Base-by-base conservation (phyloP, 2,113 vertebrate genomes). In the Pituophis catenifer region DNA sequence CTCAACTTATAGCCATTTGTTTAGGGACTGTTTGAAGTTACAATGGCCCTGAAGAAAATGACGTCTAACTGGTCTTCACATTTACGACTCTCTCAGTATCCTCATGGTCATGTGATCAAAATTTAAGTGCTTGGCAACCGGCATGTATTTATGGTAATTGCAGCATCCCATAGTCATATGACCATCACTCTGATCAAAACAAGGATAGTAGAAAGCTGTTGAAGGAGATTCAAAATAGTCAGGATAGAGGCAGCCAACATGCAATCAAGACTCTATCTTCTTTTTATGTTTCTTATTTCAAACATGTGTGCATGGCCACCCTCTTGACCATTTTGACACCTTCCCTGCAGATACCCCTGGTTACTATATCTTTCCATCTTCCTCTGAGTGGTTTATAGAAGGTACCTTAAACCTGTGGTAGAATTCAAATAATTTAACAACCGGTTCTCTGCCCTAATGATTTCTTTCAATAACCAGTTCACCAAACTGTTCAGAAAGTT, bases 241-340 rank as follows among this genome's bases (percentile, higher is more conserved):
- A 33, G 17, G 15, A 38, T 81, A 33, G 70, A 19, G 70, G n/a
- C 70, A 81, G 33, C 70, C n/a, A 21, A 7, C 33, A 38, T 81
- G 17, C 70, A 81, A 81, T 19, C 2, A 8, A 38, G 33, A 2
- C 62, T 26, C 95, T 89, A 91, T 65, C 8, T 11, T 91, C 95
- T 93, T 91, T 96, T 88, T 19, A 59, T 88, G 3, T 53, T 53
- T 94, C 58, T 54, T 8, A 88, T 91, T 90, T 81, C 70, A 81
- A 81, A 81, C 17, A 81, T 38, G 70, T 81, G 6, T 1, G 15
- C 15, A 81, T 38, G n/a, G 70, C 15, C 7, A 81, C 7, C 17
- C 1, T 81, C 70, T 81, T 81, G 15, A 81, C 70, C 38, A 19
- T 81, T 81, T 38, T 38, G 15, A 38, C 62, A 70, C 29, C n/a